These are phyloP conservation scores for Eupelmus urozonus DNA, from an alignment of 2,888 invertebrate genomes.

Conservation along the genomic window DNA sequence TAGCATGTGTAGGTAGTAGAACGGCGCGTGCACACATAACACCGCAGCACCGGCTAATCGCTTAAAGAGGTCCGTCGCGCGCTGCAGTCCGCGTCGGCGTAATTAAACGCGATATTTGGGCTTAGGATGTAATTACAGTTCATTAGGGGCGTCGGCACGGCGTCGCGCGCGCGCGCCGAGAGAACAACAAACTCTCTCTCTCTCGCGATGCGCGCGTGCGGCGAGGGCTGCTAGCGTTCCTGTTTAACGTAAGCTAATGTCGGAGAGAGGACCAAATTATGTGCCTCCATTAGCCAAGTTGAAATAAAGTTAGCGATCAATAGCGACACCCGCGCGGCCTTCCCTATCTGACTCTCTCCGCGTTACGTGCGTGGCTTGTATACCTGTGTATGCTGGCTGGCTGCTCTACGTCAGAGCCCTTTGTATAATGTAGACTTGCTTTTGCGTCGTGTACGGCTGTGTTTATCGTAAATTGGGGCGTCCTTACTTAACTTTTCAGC, in stretches of 20 bases:
- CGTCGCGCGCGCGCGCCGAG: slow-evolving; percentile 24
- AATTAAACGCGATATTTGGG: slow-evolving; percentile 60
- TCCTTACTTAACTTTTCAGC: too few relatives aligned
- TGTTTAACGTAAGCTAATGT: slow-evolving; percentile 64
- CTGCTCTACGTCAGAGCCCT: not conserved
- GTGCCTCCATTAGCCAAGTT: slow-evolving; percentile 69
- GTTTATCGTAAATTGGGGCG: too few relatives aligned
- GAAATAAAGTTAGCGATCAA: slow-evolving; percentile 69
- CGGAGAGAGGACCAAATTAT: slow-evolving; percentile 66
- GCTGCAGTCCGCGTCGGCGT: slow-evolving; percentile 3
- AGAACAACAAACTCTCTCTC: slow-evolving; percentile 61
- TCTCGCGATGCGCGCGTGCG: slow-evolving; percentile 23
- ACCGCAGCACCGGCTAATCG: slow-evolving; percentile 30
- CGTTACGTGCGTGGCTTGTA: not conserved
- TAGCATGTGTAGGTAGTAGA: too few relatives aligned
- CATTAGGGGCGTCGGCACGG: slow-evolving; percentile 63
- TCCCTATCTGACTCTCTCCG: not conserved
- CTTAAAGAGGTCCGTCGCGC: slow-evolving; percentile 24
- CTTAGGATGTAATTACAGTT: slow-evolving; percentile 70
- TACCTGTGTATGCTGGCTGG: not conserved
- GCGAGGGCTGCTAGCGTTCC: slow-evolving; percentile 54
- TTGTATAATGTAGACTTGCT: not conserved
- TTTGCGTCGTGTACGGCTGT: not conserved
- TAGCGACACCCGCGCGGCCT: slow-evolving; percentile 51
- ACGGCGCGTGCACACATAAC: too few relatives aligned